Percentiles rank a stretch among this genome's conserved stretches.
phyloP scores from a whole-genome alignment of 2,113 vertebrate species.

The Rhinopomastus cyanomelas region DNA sequence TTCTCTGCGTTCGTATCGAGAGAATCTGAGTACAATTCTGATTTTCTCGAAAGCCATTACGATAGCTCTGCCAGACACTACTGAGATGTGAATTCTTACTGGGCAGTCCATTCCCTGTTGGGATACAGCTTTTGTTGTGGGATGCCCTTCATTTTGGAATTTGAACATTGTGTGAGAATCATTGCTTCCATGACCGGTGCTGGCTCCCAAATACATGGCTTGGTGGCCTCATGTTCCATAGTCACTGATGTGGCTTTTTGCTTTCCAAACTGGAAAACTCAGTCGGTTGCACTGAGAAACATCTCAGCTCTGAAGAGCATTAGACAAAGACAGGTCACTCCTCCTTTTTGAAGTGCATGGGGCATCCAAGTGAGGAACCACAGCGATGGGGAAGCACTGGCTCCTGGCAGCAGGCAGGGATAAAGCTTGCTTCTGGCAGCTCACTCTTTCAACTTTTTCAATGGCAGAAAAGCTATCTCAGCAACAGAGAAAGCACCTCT shows the following conservation, averaged over 20 bases:
- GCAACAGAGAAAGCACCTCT: not conserved
- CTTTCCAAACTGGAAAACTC: not conserved
- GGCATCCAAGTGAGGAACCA: not conserved
- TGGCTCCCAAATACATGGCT: not conserved
- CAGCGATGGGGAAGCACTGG: not conserved
- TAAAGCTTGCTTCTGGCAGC: not conserved
- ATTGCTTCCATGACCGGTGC: not conserved
- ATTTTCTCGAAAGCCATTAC: not conserved
- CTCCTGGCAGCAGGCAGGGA: not conserved
- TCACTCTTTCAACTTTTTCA: not conserved
- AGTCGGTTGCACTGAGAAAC: not conserved
- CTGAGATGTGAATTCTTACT: not conserved
- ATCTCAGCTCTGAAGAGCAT: not conserved
- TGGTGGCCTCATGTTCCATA: not conserved
- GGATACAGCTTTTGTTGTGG: not conserved
- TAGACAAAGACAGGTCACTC: not conserved
- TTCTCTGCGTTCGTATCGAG: not conserved
- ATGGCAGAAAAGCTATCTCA: not conserved
- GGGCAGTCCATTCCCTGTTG: not conserved
- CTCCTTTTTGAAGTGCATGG: not conserved
- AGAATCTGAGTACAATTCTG: not conserved
- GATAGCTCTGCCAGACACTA: not conserved
- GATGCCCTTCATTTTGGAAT: not conserved
- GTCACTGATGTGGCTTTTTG: fast-evolving
- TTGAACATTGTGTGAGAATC: not conserved